Evolutionary conservation across 1,140 invertebrate genomes (phyloP), one percentile per base, ranked within the genome.

Genomic region (Nephila pilipes): DNA sequence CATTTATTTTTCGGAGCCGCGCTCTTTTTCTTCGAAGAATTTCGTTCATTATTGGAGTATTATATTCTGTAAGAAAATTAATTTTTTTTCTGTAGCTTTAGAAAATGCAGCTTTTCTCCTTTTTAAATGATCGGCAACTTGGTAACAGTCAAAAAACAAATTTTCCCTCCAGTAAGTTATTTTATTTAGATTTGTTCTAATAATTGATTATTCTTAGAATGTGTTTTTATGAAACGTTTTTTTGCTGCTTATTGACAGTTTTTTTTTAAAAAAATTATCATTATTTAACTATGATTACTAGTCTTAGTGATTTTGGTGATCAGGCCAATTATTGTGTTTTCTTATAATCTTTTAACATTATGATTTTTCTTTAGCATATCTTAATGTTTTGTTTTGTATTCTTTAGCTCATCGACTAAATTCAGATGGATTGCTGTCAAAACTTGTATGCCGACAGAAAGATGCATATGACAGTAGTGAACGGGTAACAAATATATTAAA

Each of bases 21-120:
- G 81, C n/a, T 18, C 25, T 83, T 83, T 54, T 83, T n/a, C 54
- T 54, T 60, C 10, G 46, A 10, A 4, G 46, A 10, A 0, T 46
- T 46, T 46, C 6, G 6, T 10, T 0, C 0, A 10, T 0, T 46
- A 46, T 46, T 46, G 46, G 46, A 46, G 2, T 38, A 3, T 38
- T 4, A 10, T 46, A 46, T 46, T 46, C 3, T 46, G 46, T 10
- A 10, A 46, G 12, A 46, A 46, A 46, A 46, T 6, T 38, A 8
- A 5, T 10, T 1, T 46, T 46, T 0, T 46, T 46, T 4, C 12
- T 6, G 12, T 10, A 10, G 46, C 12, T 65, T 65, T 22, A 22
- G 57, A 90, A 79, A 58, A 90, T 90, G 87, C 55, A 32, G 22
- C 22, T 80, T 22, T 57, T 90, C 1, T 38, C 87, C 16, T 90